These are phyloP conservation scores for Alligator mississippiensis DNA, from an alignment of 2,113 vertebrate species.

Conservation along the genomic window DNA sequence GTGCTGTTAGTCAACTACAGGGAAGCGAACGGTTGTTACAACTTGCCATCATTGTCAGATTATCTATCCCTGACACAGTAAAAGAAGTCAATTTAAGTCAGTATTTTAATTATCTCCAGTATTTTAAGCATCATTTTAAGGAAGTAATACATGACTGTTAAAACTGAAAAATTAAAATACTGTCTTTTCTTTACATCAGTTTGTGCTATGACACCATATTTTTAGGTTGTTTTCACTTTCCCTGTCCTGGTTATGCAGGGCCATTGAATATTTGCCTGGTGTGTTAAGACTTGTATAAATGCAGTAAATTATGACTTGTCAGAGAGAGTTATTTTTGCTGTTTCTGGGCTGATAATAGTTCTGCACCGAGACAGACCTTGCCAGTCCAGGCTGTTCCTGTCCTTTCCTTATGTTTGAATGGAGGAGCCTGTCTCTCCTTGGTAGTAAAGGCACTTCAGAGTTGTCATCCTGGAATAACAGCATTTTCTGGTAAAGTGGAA, in stretches of 20 bases:
- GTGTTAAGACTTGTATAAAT: no score
- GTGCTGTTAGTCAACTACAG: slow-evolving; percentile 32
- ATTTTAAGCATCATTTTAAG: no score
- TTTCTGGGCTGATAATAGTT: neutral
- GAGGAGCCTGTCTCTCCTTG: neutral
- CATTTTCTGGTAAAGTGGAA: rapidly evolving
- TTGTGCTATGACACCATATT: neutral
- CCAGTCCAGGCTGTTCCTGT: neutral
- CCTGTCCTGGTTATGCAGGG: no score
- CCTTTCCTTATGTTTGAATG: neutral
- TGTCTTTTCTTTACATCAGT: neutral
- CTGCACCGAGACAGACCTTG: neutral
- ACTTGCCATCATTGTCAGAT: slow-evolving; percentile 26
- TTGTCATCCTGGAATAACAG: rapidly evolving
- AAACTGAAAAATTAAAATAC: no score
- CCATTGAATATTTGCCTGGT: no score
- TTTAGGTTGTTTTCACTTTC: neutral
- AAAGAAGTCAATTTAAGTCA: no score
- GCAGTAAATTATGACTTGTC: neutral
- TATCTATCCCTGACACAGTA: neutral
- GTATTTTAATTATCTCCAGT: no score
- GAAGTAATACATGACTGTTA: no score
- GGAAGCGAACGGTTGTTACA: slow-evolving; percentile 33
- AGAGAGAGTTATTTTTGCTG: neutral
- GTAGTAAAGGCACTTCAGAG: rapidly evolving